phyloP scores from a whole-genome alignment of 2,113 vertebrate species.

The Polyodon spathula region DNA sequence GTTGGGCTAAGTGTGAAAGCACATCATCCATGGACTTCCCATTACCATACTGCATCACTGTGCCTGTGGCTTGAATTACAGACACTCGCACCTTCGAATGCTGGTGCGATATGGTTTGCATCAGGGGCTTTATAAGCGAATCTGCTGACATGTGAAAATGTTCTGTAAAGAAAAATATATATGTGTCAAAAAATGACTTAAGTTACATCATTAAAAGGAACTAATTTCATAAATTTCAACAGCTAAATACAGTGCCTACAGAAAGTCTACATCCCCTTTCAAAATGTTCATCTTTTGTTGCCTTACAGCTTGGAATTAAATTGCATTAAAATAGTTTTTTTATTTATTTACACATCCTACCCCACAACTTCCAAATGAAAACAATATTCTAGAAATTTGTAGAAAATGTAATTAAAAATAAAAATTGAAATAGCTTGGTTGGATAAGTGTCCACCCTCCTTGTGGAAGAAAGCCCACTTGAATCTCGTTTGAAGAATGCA shows the following conservation, averaged over 20 bases:
- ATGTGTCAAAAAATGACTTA: not conserved
- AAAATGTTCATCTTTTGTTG: no score
- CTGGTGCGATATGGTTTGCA: conserved; percentile 83
- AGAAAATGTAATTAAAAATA: no score
- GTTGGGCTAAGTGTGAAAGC: conserved; percentile 83
- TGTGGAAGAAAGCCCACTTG: no score
- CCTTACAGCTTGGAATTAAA: not conserved
- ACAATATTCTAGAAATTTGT: no score
- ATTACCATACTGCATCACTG: conserved; percentile 71
- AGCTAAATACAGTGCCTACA: no score
- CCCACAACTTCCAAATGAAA: no score
- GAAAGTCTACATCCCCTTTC: no score
- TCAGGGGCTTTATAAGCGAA: conserved; percentile 75
- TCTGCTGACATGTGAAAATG: conserved; percentile 92
- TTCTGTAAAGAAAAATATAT: conserved; percentile 49
- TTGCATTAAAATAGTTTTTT: not conserved
- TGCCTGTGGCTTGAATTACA: conserved; percentile 73
- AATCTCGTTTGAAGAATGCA: no score
- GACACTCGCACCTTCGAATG: conserved; percentile 82
- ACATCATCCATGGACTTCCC: conserved; percentile 81
- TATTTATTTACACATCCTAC: no score
- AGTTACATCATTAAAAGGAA: not conserved
- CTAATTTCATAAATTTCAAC: not conserved
- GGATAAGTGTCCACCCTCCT: no score
- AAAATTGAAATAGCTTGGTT: no score